Evolutionary conservation across 2,888 invertebrate species (phyloP).

Genomic region (Troglohyphantes excavatus): DNA sequence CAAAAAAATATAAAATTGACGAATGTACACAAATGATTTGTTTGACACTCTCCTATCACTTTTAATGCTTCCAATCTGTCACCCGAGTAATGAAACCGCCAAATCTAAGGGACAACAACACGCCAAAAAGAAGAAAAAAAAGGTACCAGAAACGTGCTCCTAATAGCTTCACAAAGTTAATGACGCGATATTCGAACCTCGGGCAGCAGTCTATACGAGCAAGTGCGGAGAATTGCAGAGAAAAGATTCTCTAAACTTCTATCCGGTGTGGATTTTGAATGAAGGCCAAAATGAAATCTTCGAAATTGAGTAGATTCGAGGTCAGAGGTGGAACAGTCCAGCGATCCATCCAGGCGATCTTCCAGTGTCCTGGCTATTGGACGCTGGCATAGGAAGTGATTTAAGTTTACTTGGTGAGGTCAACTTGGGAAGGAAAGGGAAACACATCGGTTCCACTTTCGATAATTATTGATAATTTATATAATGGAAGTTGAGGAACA

Average conservation of each 20-base stretch:
- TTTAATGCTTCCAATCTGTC: neutral
- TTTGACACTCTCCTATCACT: neutral
- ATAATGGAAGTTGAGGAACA: no score
- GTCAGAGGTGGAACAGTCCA: slow-evolving; percentile 6
- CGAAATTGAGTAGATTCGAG: slow-evolving; percentile 54
- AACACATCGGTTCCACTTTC: neutral
- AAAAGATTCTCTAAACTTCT: slow-evolving; percentile 37
- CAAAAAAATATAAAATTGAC: neutral
- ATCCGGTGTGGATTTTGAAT: slow-evolving; percentile 19
- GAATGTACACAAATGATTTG: neutral
- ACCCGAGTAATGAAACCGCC: neutral
- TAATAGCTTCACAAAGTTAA: slow-evolving; percentile 37
- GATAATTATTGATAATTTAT: no score
- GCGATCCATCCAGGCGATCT: slow-evolving; percentile 16
- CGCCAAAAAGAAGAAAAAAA: no score
- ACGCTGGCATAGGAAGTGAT: neutral
- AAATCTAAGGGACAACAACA: neutral
- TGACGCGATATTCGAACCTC: slow-evolving; percentile 22
- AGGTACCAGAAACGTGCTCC: neutral
- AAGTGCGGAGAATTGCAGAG: neutral
- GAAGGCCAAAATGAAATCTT: slow-evolving; percentile 43
- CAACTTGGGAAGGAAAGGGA: neutral
- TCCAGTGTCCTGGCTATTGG: neutral
- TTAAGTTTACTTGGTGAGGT: neutral
- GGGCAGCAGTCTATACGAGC: neutral